Evolutionary conservation across 2,797 vertebrate genomes (phyloP).

Genomic region (Erpetoichthys calabaricus): DNA sequence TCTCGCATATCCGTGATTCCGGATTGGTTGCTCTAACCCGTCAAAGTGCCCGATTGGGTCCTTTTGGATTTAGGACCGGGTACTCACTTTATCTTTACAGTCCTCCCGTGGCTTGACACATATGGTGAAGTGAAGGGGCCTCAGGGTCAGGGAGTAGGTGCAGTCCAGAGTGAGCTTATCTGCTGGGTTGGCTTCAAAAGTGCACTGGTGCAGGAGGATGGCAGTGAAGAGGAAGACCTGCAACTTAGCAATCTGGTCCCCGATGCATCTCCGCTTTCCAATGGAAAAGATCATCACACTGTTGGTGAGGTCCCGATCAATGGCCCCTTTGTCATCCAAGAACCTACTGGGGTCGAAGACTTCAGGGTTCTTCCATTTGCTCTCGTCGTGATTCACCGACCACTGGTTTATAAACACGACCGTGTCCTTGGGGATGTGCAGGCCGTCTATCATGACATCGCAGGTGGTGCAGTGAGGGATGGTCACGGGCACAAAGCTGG

Average conservation of each 20-base stretch:
- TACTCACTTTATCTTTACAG: too few relatives aligned
- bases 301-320: slow-evolving; percentile 45
- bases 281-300: slow-evolving; percentile 59
- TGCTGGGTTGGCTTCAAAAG: slow-evolving; percentile 41
- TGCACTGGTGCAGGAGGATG: slow-evolving; percentile 57
- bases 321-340: slow-evolving; percentile 32
- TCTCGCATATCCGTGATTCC: too few relatives aligned
- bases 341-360: slow-evolving; percentile 52
- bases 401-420: slow-evolving; percentile 70
- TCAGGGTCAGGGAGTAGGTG: slow-evolving; percentile 53
- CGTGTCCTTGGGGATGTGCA: slow-evolving; percentile 54
- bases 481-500: slow-evolving; percentile 62
- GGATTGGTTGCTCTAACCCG: too few relatives aligned
- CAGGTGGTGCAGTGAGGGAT: slow-evolving; percentile 62
- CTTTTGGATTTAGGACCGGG: too few relatives aligned
- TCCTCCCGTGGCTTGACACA: slow-evolving; percentile 31
- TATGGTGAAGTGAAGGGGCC: slow-evolving; percentile 48
- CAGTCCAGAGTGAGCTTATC: slow-evolving; percentile 44
- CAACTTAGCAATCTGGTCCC: slow-evolving; percentile 54
- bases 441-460: slow-evolving; percentile 45
- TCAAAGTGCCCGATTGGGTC: too few relatives aligned
- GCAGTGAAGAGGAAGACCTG: slow-evolving; percentile 58
- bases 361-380: slow-evolving; percentile 51
- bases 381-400: slow-evolving; percentile 59
- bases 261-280: slow-evolving; percentile 57